Percentiles rank a stretch among this genome's conserved stretches.
These are phyloP conservation scores for Syngnathus acus DNA, from an alignment of 2,797 vertebrate species.

Conservation along the genomic window DNA sequence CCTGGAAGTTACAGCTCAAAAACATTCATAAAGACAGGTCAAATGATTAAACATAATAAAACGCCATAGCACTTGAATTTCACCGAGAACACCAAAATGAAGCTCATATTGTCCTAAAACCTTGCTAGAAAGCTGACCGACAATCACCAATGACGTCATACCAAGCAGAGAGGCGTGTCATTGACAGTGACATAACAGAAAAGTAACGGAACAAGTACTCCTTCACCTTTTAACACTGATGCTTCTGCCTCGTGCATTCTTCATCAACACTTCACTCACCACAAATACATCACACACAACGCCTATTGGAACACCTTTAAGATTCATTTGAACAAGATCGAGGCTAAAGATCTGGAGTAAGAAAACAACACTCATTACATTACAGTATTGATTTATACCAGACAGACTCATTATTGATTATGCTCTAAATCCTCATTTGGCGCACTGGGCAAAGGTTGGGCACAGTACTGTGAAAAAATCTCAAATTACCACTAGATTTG, in stretches of 20 bases:
- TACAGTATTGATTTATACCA: not conserved
- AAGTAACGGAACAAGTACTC: slow-evolving; percentile 12
- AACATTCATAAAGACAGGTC: not conserved
- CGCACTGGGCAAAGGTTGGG: not conserved
- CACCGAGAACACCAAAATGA: not conserved
- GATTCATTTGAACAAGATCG: not conserved
- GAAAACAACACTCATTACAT: slow-evolving; percentile 1
- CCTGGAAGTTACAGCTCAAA: not conserved
- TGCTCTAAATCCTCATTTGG: not conserved
- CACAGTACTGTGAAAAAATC: not conserved
- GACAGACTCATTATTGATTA: not conserved
- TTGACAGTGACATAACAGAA: slow-evolving; percentile 30
- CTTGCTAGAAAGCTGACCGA: not conserved
- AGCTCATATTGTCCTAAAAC: not conserved
- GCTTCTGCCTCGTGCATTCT: slow-evolving; percentile 28
- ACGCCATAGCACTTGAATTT: not conserved
- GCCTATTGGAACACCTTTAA: not conserved
- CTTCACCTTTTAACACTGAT: slow-evolving; percentile 38
- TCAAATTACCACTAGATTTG: not conserved
- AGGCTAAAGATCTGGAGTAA: not conserved
- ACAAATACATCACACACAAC: slow-evolving; percentile 1
- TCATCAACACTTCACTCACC: slow-evolving; percentile 11
- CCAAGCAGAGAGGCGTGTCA: slow-evolving; percentile 4
- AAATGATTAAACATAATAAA: not conserved
- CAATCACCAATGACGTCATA: slow-evolving; percentile 22